Evolutionary conservation across 1,140 invertebrate genomes (phyloP), one percentile per base, ranked within the genome.

Genomic region (Drosophila fuyamai): DNA sequence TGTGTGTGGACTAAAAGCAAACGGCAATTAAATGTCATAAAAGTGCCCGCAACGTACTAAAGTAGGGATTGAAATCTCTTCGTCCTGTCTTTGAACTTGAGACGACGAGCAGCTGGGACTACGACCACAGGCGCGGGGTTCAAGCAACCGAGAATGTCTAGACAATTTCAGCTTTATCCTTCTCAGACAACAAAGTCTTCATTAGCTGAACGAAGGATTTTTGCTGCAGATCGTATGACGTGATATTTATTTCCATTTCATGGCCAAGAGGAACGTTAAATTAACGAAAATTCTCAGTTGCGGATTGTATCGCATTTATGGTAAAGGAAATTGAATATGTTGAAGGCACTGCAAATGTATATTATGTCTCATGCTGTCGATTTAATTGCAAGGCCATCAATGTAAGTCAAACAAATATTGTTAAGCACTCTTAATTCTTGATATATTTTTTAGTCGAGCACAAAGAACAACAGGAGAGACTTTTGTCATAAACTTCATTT

Each of bases 181-280:
- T 46, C 68, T 71, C 66, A 71, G 68, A 72, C 68, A 58, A 72
- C 68, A 71, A 72, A 71, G 67, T 71, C 65, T 36, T 71, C 43
- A 72, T 72, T 72, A 72, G 68, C 65, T 36, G 9, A 43, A 2
- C 38, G 18, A 9, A 6, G 38, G 60, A 68, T 66, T 68, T 67
- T 66, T 32, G 32, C 4, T 50, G 66, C 29, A 71, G 51, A 71
- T 71, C 68, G 53, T 58, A 72, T 72, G 68, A 50, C 68, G n/a
- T 71, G 68, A 72, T 72, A 72, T 72, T 58, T 72, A 72, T 72
- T 72, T 50, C 43, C 66, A 72, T 72, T 72, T 71, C 32, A 71
- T 71, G 66, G 68, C 68, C 51, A 18, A 71, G 23, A 58, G 66
- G 44, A 72, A 58, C 44, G 47, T 58, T 58, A 72, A 72, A 58